A percentile compares a stretch with the other conserved stretches of the same genome.
Conservation (phyloP, 2,888 invertebrate genomes). For the Xestia c-nigrum region DNA sequence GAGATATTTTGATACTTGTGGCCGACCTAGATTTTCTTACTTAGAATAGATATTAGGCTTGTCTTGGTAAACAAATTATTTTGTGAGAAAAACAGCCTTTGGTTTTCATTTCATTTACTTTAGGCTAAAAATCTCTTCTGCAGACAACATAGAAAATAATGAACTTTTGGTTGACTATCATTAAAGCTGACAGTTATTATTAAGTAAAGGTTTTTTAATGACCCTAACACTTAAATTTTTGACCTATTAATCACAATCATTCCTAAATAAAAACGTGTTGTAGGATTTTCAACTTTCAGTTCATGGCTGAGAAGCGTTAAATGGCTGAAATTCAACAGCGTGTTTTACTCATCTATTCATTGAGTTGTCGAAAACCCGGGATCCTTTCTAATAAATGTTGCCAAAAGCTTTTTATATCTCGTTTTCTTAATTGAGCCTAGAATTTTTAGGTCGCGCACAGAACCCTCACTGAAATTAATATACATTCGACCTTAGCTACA, state of each 20-base stretch:
- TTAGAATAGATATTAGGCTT: constrained; percentile 31
- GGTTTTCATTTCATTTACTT: background rate
- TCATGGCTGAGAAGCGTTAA: background rate
- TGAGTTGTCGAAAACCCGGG: background rate
- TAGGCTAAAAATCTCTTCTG: constrained; percentile 1
- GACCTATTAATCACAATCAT: background rate
- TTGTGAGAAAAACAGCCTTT: constrained; percentile 19
- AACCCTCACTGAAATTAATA: constrained; percentile 22
- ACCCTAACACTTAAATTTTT: background rate
- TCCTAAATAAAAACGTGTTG: background rate
- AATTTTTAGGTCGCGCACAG: background rate
- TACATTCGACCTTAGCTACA: constrained; percentile 23
- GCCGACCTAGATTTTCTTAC: constrained; percentile 52
- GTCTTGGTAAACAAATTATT: constrained; percentile 36
- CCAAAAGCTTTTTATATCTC: background rate
- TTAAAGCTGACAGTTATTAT: background rate
- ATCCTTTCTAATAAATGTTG: background rate
- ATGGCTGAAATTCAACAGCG: background rate
- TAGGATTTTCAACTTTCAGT: background rate
- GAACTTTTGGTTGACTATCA: background rate
- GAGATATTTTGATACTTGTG: constrained; percentile 33
- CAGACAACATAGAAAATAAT: background rate
- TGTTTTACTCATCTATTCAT: background rate
- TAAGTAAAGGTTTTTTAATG: background rate
- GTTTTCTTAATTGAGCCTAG: background rate